A percentile compares a stretch with the other conserved stretches of the same genome.
Conservation (phyloP, 2,113 vertebrate species). For the Centrocercus urophasianus region DNA sequence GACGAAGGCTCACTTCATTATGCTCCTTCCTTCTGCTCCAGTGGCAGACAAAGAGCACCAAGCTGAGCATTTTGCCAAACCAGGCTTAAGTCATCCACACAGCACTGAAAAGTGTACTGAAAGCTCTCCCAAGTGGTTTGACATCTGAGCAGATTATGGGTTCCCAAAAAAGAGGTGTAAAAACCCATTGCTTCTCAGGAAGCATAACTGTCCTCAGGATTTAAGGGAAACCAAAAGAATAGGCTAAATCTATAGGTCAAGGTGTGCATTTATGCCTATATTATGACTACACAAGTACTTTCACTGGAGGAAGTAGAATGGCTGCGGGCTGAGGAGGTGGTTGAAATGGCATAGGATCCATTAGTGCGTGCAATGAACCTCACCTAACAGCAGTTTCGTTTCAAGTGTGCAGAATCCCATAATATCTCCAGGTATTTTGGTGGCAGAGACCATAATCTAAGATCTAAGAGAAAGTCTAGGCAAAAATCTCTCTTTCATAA, state of each 20-base stretch:
- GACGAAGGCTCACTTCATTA: accelerated
- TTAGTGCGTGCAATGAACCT: neutral
- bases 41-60: neutral
- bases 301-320: neutral
- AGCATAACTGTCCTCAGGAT: neutral
- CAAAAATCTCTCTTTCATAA: neutral
- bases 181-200: neutral
- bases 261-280: neutral
- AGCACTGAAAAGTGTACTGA: neutral
- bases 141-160: accelerated
- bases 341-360: neutral
- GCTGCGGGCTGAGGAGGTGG: neutral
- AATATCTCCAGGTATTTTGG: neutral
- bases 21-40: accelerated
- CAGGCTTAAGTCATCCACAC: neutral
- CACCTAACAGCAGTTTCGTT: neutral
- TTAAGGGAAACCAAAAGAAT: neutral
- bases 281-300: neutral
- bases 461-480: neutral
- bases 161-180: neutral
- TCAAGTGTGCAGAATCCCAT: neutral
- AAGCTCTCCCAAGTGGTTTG: neutral
- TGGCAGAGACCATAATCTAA: neutral
- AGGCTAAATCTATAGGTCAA: accelerated
- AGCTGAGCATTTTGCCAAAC: neutral